These are phyloP conservation scores for Tetropium fuscum DNA, from an alignment of 2,888 invertebrate genomes.

Conservation along the genomic window DNA sequence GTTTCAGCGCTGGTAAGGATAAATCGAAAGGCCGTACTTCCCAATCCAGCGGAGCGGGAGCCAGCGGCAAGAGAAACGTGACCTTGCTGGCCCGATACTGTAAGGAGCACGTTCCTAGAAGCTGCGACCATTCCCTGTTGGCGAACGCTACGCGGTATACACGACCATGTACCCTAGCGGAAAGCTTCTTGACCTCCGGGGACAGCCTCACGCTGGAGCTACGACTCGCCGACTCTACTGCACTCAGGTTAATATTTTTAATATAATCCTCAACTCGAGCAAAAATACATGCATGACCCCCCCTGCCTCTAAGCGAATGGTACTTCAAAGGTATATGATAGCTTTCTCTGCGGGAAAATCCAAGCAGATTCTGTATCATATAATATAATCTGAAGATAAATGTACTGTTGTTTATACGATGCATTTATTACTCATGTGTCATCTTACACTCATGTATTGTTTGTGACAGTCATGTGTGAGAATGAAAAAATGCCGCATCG, in stretches of 20 bases:
- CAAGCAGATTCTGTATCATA: too few relatives aligned
- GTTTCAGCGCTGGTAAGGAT: constrained; percentile 57
- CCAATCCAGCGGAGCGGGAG: constrained; percentile 63
- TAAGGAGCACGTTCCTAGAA: constrained; percentile 83
- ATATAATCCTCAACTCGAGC: constrained; percentile 3
- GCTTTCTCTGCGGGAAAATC: too few relatives aligned
- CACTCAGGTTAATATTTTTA: constrained; percentile 75
- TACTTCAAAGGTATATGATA: too few relatives aligned
- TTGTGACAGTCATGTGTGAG: too few relatives aligned
- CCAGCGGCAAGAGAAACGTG: constrained; percentile 70
- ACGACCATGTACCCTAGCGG: constrained; percentile 80
- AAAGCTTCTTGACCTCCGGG: constrained; percentile 86
- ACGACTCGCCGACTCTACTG: constrained; percentile 84
- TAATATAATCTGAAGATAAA: too few relatives aligned
- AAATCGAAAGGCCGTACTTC: constrained; percentile 51
- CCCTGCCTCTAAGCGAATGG: too few relatives aligned
- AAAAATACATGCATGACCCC: constrained; percentile 2
- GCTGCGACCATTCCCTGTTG: constrained; percentile 85
- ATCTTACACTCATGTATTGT: too few relatives aligned
- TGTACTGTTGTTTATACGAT: too few relatives aligned
- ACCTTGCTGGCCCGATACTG: constrained; percentile 86
- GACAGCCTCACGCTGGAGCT: constrained; percentile 85
- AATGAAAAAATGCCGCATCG: too few relatives aligned
- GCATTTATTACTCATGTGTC: too few relatives aligned
- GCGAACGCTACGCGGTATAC: constrained; percentile 68